phyloP scores from a whole-genome alignment of 2,113 vertebrate species.

The Callipepla californica region DNA sequence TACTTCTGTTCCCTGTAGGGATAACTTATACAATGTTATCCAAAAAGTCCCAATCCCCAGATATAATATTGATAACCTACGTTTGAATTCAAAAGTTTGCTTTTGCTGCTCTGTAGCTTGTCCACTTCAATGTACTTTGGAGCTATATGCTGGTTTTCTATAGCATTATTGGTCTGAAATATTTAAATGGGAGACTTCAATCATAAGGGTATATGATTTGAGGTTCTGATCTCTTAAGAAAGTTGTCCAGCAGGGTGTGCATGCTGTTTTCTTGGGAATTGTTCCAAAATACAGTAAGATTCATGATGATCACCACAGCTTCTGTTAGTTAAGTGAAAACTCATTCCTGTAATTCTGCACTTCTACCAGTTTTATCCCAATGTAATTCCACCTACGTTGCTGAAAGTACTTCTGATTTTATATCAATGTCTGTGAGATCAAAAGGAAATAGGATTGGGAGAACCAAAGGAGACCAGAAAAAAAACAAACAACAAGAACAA shows the following conservation, averaged over 20 bases:
- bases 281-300: background rate
- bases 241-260: background rate
- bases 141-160: background rate
- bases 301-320: background rate
- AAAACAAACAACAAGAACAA: too few relatives aligned
- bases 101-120: background rate
- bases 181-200: background rate
- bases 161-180: background rate
- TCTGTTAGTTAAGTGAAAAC: conserved; percentile 33
- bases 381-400: background rate
- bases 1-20: background rate
- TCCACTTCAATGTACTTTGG: background rate
- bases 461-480: background rate
- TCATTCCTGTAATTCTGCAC: background rate
- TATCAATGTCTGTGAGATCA: background rate
- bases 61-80: background rate
- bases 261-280: background rate
- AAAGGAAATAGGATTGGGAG: background rate
- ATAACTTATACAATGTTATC: background rate
- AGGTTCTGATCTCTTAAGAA: background rate
- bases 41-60: background rate
- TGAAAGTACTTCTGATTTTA: conserved; percentile 1
- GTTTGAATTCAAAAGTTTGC: background rate
- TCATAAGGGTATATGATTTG: background rate
- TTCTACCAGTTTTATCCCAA: background rate